These are phyloP conservation scores for Drosophila ambigua DNA, from an alignment of 1,140 invertebrate genomes.

Conservation along the genomic window DNA sequence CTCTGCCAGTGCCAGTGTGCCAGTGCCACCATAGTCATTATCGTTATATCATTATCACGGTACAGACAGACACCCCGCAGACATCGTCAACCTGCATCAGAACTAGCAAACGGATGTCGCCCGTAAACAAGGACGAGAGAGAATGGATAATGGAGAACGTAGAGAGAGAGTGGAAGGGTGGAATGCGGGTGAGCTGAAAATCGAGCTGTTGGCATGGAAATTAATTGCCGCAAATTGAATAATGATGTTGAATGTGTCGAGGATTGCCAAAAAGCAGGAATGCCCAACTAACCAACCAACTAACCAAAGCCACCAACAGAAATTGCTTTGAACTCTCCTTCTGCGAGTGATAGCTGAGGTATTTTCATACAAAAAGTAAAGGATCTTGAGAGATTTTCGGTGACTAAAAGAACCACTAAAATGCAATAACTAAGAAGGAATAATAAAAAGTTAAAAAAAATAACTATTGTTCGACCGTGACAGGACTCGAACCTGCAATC, in stretches of 20 bases:
- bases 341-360: background rate
- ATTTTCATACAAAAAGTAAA: background rate
- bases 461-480: slow-evolving; percentile 48
- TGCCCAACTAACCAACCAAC: no score
- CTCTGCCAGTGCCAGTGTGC: background rate
- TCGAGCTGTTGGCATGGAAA: slow-evolving; percentile 70
- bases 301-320: no score
- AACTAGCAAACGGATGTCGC: slow-evolving; percentile 48
- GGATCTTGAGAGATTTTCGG: background rate
- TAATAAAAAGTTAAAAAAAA: slow-evolving; percentile 1
- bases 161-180: slow-evolving; percentile 5
- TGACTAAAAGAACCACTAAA: background rate
- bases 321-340: no score
- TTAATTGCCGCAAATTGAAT: slow-evolving; percentile 68
- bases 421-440: background rate
- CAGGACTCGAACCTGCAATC: slow-evolving; percentile 74
- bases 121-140: slow-evolving; percentile 36
- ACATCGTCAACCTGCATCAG: slow-evolving; percentile 39
- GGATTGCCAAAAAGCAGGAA: background rate
- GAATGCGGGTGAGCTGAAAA: slow-evolving; percentile 11
- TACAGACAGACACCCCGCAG: no score
- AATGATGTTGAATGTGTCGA: slow-evolving; percentile 44
- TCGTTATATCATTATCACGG: slow-evolving; percentile 11
- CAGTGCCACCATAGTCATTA: slow-evolving; percentile 33
- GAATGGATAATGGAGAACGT: slow-evolving; percentile 1